These are phyloP conservation scores for Caenorhabditis angaria DNA, from an alignment of 2,888 invertebrate species.

Conservation along the genomic window DNA sequence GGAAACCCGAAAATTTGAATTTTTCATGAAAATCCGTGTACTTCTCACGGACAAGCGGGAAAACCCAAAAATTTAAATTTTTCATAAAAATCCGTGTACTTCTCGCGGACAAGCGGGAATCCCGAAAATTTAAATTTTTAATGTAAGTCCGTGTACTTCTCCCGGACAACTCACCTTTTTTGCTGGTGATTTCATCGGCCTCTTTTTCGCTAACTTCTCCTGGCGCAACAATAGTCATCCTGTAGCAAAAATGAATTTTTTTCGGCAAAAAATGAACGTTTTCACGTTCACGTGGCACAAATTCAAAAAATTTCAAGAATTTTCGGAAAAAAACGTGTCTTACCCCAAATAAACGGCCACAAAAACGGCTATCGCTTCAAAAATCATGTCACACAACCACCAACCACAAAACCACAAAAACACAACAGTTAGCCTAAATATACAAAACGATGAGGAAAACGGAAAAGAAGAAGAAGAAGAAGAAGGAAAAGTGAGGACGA, in stretches of 20 bases:
- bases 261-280: slow-evolving; percentile 2
- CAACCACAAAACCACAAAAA: not conserved
- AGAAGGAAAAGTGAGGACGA: not conserved
- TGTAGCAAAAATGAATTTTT: too few species aligned
- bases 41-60: too few species aligned
- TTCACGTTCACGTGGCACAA: too few species aligned
- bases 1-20: too few species aligned
- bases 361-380: not conserved
- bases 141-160: too few species aligned
- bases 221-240: slow-evolving; percentile 42
- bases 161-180: slow-evolving; percentile 32
- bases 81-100: too few species aligned
- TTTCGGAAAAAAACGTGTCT: slow-evolving; percentile 2
- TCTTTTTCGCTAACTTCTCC: slow-evolving; percentile 35
- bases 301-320: not conserved
- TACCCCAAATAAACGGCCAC: slow-evolving; percentile 27
- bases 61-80: too few species aligned
- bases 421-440: not conserved
- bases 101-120: too few species aligned
- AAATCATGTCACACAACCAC: not conserved
- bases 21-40: too few species aligned
- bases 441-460: not conserved
- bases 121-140: too few species aligned
- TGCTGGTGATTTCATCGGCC: slow-evolving; percentile 25
- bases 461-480: not conserved